Conservation (phyloP, 1,140 invertebrate species). For the Episyrphus balteatus region DNA sequence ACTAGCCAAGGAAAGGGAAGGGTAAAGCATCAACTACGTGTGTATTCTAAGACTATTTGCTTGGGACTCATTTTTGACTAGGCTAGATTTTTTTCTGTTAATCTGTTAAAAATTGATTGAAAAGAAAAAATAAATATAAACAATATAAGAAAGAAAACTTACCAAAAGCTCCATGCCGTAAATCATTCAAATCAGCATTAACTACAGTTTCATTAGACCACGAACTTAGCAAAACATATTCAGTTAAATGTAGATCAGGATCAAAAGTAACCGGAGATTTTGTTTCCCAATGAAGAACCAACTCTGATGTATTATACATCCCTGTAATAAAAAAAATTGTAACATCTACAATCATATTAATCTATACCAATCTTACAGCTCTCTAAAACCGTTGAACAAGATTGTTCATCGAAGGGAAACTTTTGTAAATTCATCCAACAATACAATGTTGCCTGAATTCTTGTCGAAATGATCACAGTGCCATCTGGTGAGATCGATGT, state of each 20-base stretch:
- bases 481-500: constrained; percentile 65
- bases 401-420: constrained; percentile 74
- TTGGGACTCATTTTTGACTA: no score
- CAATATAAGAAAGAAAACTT: constrained; percentile 13
- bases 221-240: constrained; percentile 58
- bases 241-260: constrained; percentile 66
- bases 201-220: constrained; percentile 59
- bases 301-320: constrained; percentile 66
- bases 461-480: constrained; percentile 59
- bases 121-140: no score
- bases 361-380: constrained; percentile 44
- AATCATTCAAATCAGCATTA: constrained; percentile 51
- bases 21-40: no score
- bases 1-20: no score
- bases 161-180: constrained; percentile 58
- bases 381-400: constrained; percentile 64
- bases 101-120: no score
- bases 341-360: neutral
- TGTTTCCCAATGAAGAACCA: constrained; percentile 63
- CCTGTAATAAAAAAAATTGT: neutral
- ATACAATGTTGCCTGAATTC: constrained; percentile 65
- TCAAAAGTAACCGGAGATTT: constrained; percentile 62
- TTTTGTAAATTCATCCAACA: constrained; percentile 75
- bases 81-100: no score
- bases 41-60: no score